Evolutionary conservation across 2,888 invertebrate species (phyloP).

Genomic region (Ectemnius continuus): DNA sequence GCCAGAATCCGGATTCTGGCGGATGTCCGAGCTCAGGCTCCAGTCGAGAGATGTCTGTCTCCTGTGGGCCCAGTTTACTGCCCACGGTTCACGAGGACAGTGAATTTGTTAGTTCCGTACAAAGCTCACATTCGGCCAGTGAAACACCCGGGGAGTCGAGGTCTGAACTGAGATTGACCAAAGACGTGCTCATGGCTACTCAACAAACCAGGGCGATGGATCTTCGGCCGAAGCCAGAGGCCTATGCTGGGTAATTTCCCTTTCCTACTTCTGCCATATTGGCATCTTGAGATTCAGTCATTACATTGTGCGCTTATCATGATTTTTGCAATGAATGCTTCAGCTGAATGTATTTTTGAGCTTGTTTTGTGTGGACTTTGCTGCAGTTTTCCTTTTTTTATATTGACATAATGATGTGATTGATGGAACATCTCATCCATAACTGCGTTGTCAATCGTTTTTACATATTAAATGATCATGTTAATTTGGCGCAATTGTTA

Average conservation of each 20-base stretch:
- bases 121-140: conserved; percentile 70
- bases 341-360: conserved; percentile 39
- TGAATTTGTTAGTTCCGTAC: conserved; percentile 80
- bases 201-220: conserved; percentile 84
- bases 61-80: conserved; percentile 81
- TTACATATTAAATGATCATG: conserved; percentile 16
- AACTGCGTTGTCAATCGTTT: too few relatives aligned
- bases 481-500: not conserved
- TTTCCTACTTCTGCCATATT: conserved; percentile 21
- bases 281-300: conserved; percentile 29
- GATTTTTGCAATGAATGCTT: conserved; percentile 48
- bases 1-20: conserved; percentile 78
- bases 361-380: conserved; percentile 46
- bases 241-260: conserved; percentile 82
- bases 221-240: conserved; percentile 84
- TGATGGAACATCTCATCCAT: too few relatives aligned
- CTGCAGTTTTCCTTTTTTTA: conserved; percentile 20
- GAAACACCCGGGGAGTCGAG: conserved; percentile 77
- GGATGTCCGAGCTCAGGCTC: conserved; percentile 73
- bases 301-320: conserved; percentile 27
- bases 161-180: conserved; percentile 84
- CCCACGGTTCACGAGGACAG: conserved; percentile 93
- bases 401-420: conserved; percentile 13
- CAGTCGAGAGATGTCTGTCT: conserved; percentile 77
- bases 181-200: conserved; percentile 88